phyloP scores from a whole-genome alignment of 2,113 vertebrate species.

The Motacilla alba region DNA sequence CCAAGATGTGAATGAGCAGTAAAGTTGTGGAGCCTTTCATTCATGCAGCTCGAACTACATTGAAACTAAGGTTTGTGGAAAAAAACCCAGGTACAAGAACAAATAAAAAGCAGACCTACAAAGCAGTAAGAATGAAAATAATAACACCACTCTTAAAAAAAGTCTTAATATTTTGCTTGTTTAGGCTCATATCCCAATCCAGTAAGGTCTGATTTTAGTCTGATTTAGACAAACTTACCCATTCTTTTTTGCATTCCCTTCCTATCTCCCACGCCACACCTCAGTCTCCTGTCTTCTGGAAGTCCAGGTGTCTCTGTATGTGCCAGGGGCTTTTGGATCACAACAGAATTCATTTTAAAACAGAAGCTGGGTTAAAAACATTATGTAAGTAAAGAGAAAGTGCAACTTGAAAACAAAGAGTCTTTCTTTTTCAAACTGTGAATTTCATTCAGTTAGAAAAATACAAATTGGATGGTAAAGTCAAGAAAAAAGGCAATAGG shows the following conservation, averaged over 20 bases:
- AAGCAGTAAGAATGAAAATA: background rate
- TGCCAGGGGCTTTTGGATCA: background rate
- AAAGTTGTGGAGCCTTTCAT: background rate
- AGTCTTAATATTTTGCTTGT: background rate
- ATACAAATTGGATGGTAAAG: background rate
- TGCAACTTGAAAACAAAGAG: background rate
- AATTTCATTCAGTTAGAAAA: background rate
- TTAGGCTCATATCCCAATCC: background rate
- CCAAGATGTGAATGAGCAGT: background rate
- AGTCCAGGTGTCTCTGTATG: background rate
- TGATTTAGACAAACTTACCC: background rate
- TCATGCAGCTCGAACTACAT: accelerated
- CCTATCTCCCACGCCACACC: background rate
- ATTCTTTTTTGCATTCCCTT: background rate
- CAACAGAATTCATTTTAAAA: background rate
- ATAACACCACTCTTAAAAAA: background rate
- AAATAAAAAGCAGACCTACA: background rate
- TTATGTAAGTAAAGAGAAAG: background rate
- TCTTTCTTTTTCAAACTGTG: background rate
- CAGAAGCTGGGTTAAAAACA: background rate
- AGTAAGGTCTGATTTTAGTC: background rate
- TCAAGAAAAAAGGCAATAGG: background rate
- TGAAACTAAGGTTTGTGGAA: background rate
- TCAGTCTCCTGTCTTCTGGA: background rate
- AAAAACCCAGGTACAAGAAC: background rate